phyloP scores from a whole-genome alignment of 2,888 invertebrate genomes.

The Chymomyza caudatula region DNA sequence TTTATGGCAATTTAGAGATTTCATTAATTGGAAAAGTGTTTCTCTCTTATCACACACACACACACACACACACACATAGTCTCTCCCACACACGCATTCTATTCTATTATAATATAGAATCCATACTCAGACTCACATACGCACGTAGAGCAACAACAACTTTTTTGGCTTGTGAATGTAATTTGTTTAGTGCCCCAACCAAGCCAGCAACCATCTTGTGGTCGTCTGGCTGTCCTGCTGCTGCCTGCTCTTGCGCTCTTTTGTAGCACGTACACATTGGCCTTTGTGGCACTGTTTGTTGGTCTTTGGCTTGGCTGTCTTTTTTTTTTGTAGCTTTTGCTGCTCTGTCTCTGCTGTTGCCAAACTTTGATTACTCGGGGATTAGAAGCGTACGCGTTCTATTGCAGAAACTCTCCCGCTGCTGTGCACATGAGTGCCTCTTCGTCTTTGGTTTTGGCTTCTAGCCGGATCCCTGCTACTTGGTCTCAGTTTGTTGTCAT shows the following conservation, averaged over 20 bases:
- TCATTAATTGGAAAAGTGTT: constrained; percentile 77
- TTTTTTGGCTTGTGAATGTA: constrained; percentile 18
- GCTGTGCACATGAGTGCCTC: constrained; percentile 30
- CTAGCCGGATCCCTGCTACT: background rate
- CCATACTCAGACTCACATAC: background rate
- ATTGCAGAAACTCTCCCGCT: constrained; percentile 13
- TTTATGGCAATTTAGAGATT: constrained; percentile 75
- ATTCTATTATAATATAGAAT: background rate
- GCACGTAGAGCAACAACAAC: background rate
- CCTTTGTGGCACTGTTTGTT: constrained; percentile 23
- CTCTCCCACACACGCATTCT: background rate
- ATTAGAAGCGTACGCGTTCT: constrained; percentile 46
- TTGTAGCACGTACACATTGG: background rate
- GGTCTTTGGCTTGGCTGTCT: constrained; percentile 31
- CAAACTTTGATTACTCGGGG: constrained; percentile 74
- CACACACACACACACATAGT: constrained; percentile 1
- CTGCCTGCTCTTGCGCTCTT: background rate
- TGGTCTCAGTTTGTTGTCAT: constrained; percentile 2
- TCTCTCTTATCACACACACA: constrained; percentile 19
- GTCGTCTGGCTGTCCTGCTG: background rate
- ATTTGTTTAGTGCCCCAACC: constrained; percentile 33
- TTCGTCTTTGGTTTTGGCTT: constrained; percentile 12
- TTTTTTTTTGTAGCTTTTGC: background rate
- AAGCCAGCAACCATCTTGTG: constrained; percentile 19
- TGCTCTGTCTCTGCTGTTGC: constrained; percentile 49